Evolutionary conservation across 2,888 invertebrate genomes (phyloP), one percentile per base, ranked within the genome.

Genomic region (Drosophila greeni): DNA sequence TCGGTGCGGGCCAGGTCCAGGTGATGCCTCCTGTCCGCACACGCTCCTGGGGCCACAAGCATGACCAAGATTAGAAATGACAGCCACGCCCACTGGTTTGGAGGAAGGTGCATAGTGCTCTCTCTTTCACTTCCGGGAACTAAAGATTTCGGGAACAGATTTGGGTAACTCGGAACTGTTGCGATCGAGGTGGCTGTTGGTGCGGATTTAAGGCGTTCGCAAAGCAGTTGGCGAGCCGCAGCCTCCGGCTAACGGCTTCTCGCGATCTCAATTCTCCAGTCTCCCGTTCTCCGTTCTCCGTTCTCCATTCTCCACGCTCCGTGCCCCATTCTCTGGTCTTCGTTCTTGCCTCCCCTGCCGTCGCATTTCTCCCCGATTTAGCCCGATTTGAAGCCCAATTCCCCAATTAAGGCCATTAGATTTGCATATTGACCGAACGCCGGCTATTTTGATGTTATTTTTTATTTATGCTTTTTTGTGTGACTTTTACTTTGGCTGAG

Each of bases 1-100:
- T 89, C 90, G 37, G 91, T 91, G 66, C 90, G 88, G 39, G 39
- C 65, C 26, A 55, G 26, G 9, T 66, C 47, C 34, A 48, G 23
- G 36, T 48, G 5, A 6, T n/a, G 37, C 16, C 31, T 37, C 2
- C 48, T 20, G 42, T 16, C 26, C 16, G 16, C 16, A 20, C n/a
- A 2, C 5, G 26, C 29, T 4, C 12, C n/a, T n/a, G n/a, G n/a
- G n/a, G n/a, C n/a, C n/a, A n/a, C n/a, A n/a, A n/a, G 20, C 9
- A 14, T 2, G 3, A 42, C 6, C 9, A 8, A 8, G n/a, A 53
- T n/a, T 12, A 42, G 16, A n/a, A n/a, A n/a, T 8, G 34, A 12
- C 9, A 37, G 34, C 37, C 60, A 58, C 49, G 34, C 66, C 51
- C 45, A 40, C 42, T 12, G 16, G 18, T 2, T 2, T 8, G 14